phyloP scores from a whole-genome alignment of 2,113 vertebrate genomes.

The Pelmatolapia mariae region DNA sequence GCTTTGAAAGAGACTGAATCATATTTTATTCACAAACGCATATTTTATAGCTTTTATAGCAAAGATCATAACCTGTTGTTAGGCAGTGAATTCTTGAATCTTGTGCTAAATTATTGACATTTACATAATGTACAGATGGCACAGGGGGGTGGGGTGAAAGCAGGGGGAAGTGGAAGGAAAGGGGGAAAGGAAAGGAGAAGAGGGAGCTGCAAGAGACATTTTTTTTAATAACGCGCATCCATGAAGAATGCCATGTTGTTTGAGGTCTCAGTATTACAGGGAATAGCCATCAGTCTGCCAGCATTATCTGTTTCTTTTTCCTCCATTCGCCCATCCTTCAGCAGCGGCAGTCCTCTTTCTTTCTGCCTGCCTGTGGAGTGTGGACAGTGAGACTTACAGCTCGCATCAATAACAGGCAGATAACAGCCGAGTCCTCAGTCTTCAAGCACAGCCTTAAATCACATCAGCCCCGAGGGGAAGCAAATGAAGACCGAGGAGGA shows the following conservation, averaged over 20 bases:
- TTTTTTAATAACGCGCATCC: not conserved
- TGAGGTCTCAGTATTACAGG: not conserved
- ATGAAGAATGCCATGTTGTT: not conserved
- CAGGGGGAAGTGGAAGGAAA: not conserved
- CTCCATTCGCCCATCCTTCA: slow-evolving; percentile 7
- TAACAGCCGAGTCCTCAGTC: slow-evolving; percentile 49
- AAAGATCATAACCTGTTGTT: slow-evolving; percentile 69
- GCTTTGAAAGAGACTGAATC: slow-evolving; percentile 58
- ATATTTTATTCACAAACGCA: slow-evolving; percentile 68
- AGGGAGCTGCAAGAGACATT: not conserved
- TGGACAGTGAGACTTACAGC: slow-evolving; percentile 45
- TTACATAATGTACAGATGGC: slow-evolving; percentile 54
- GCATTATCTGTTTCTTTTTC: slow-evolving; percentile 28
- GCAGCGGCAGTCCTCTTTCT: not conserved
- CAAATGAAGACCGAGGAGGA: slow-evolving; percentile 32
- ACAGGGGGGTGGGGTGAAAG: not conserved
- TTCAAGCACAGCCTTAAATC: slow-evolving; percentile 57
- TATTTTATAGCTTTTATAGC: slow-evolving; percentile 62
- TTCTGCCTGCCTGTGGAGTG: slow-evolving; percentile 10
- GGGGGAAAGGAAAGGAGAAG: not conserved
- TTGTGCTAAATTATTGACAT: slow-evolving; percentile 62
- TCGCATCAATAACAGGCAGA: slow-evolving; percentile 56
- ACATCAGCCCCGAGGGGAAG: slow-evolving; percentile 38
- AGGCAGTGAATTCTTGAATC: slow-evolving; percentile 45
- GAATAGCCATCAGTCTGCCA: slow-evolving; percentile 24